These are phyloP conservation scores for Microcebus griseorufus DNA, from an alignment of 2,113 vertebrate species.

Conservation along the genomic window DNA sequence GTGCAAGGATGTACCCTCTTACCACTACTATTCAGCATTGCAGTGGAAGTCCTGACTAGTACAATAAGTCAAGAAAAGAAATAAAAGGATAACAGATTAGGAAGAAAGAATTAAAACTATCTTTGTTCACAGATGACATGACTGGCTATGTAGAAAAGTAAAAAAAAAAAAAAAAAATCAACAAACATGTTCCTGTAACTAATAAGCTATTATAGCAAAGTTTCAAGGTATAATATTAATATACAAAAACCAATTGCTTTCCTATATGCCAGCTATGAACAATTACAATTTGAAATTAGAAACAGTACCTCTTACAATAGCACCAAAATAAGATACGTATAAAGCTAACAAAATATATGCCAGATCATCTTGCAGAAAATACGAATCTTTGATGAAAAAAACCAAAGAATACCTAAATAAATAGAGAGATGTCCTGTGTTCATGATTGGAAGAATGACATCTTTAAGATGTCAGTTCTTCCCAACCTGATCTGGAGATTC, in stretches of 20 bases:
- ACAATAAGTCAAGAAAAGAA: neutral
- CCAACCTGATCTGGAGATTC: neutral
- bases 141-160: neutral
- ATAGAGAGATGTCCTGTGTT: neutral
- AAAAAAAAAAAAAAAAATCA: neutral
- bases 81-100: neutral
- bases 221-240: neutral
- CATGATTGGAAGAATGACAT: neutral
- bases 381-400: neutral
- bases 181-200: neutral
- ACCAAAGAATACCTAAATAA: neutral
- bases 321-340: neutral
- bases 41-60: neutral
- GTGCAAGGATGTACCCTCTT: neutral
- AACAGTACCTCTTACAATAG: neutral
- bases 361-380: neutral
- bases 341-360: neutral
- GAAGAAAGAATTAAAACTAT: neutral
- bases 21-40: neutral
- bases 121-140: neutral
- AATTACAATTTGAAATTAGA: neutral
- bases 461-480: neutral
- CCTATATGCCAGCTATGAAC: neutral
- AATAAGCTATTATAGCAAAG: neutral
- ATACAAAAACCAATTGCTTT: neutral